Evolutionary conservation across 2,113 vertebrate genomes (phyloP), one percentile per base, ranked within the genome.

Genomic region (Peromyscus leucopus): DNA sequence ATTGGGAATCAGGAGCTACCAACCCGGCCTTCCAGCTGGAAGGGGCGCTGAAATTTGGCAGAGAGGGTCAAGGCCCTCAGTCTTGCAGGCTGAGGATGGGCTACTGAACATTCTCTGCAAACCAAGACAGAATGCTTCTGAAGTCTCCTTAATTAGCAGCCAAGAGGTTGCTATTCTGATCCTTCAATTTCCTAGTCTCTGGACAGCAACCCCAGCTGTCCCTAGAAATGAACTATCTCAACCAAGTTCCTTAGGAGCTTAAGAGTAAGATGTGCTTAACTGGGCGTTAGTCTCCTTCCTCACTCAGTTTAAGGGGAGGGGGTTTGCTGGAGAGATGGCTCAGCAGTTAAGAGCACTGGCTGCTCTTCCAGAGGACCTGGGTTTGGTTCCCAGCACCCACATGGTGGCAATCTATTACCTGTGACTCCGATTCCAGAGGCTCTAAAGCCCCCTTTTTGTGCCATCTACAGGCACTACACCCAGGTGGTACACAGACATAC

Each of bases 1-100:
- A 88, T 93, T 5, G 28, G 59, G 85, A 26, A 39, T 98, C 90
- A 98, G 96, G 87, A 96, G 61, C 65, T 65, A 42, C 46, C 15
- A 39, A 80, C 31, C 1, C 63, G 83, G 51, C 16, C 33, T 83
- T 63, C 76, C 55, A 16, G 16, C 51, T 65, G 75, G 39, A 39
- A 65, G 69, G 39, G 5, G 61, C 76, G 0, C 0, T 11, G 84
- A 55, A 16, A 19, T 75, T 79, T 48, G 86, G 55, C 39, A 21
- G 48, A 15, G 71, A 59, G 1, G 15, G 16, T 63, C 36, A 19
- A 19, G 74, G 26, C n/a, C 36, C 12, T 3, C 0, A 0, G 36
- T 72, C 90, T 71, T 5, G 22, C 5, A 17, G 11, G 4, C 72
- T 51, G 7, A 21, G 39, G 3, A 61, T 42, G 79, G 10, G 6